Percentiles rank a stretch among this genome's conserved stretches.
Conservation (phyloP, 2,797 vertebrate species). For the Euthynnus affinis region DNA sequence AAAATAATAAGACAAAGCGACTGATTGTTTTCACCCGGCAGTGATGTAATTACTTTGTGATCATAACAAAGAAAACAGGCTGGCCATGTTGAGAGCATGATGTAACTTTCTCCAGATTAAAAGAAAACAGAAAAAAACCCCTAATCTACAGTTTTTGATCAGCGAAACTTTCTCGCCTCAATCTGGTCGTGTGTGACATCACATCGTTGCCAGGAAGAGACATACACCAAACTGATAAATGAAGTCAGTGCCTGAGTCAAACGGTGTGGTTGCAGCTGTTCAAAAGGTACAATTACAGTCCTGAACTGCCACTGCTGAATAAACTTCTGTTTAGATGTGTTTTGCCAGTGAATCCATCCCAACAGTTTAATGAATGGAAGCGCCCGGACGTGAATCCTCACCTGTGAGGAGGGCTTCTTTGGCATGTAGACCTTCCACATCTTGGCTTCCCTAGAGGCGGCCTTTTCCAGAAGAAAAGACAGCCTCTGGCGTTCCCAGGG, state of each 20-base stretch:
- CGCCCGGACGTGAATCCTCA: slow-evolving; percentile 64
- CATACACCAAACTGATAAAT: neutral
- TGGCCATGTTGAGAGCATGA: too few relatives aligned
- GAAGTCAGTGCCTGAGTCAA: neutral
- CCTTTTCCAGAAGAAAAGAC: slow-evolving; percentile 95
- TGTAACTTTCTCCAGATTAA: too few relatives aligned
- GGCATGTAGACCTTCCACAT: slow-evolving; percentile 95
- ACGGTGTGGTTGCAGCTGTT: neutral
- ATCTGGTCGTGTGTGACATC: neutral
- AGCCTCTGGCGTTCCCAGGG: slow-evolving; percentile 97
- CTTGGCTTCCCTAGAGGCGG: slow-evolving; percentile 96
- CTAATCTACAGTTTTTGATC: neutral
- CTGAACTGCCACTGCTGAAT: neutral
- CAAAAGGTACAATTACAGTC: neutral
- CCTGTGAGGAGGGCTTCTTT: slow-evolving; percentile 94
- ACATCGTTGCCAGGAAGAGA: neutral
- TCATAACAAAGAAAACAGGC: too few relatives aligned
- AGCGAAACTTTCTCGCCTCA: too few relatives aligned
- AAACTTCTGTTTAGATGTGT: neutral
- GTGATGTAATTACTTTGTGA: neutral
- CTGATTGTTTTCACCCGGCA: neutral
- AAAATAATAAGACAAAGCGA: neutral
- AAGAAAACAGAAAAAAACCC: too few relatives aligned
- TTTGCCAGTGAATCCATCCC: neutral
- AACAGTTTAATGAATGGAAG: neutral